Evolutionary conservation across 1,140 invertebrate species (phyloP), one percentile per base, ranked within the genome.

Genomic region (Ostrea edulis): DNA sequence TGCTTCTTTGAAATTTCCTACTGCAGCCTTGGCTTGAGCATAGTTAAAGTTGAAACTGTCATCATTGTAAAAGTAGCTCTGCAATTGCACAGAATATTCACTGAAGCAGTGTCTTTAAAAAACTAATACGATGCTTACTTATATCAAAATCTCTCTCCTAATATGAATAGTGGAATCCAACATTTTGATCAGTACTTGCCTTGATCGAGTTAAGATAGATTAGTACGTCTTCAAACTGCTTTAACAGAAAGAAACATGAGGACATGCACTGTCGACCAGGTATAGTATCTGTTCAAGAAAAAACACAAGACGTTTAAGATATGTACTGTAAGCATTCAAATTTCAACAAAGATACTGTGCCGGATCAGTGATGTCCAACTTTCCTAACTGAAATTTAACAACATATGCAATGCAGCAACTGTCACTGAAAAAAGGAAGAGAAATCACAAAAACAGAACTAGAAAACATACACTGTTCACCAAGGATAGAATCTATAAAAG

Each of bases 41-140:
- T 98, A 99, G 95, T 99, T 99, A 91, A 98, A 99, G 94, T 99
- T 99, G 93, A 99, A 99, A 0, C 97, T 97, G 92, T 99, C 99
- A 94, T 99, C 98, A 95, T 97, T 98, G 91, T 97, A 97, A 92
- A 98, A 99, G 92, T 98, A 99, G 88, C 98, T 96, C 95, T 95
- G 91, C 81, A 92, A 92, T 52, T 14, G 89, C 51, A 88, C 58
- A 85, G 55, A 77, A 86, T 20, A 35, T 52, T 44, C 54, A 8
- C 25, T 68, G 52, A 77, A 87, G 82, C 25, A 55, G 8, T 29
- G 55, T 53, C 8, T 82, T 51, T 58, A 81, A 29, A 20, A 81
- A 81, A 81, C 17, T 35, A 2, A 3, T 22, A 81, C 11, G 22
- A 29, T 8, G 9, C 22, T 22, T 35, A 22, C 14, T 8, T 35